These are phyloP conservation scores for Rhinopithecus roxellana DNA, from an alignment of 2,113 vertebrate genomes.

Conservation along the genomic window DNA sequence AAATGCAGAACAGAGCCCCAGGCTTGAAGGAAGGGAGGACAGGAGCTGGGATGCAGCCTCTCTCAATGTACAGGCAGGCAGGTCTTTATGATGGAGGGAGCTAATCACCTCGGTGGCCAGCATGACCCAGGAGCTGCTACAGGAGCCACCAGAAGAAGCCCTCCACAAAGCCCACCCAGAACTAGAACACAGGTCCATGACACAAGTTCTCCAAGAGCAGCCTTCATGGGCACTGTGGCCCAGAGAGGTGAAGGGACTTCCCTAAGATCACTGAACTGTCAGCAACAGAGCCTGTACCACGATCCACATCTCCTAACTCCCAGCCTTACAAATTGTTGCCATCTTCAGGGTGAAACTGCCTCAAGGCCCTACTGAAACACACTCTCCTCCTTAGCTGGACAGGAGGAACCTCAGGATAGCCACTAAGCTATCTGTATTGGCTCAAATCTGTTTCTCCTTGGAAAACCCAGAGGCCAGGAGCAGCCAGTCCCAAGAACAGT, in stretches of 20 bases:
- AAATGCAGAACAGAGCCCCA: not conserved
- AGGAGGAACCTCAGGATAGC: not conserved
- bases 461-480: not conserved
- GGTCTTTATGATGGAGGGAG: not conserved
- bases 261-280: not conserved
- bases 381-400: too few species aligned
- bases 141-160: not conserved
- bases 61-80: rapidly evolving
- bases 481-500: not conserved
- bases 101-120: rapidly evolving
- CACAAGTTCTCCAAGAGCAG: not conserved
- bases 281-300: not conserved
- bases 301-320: not conserved
- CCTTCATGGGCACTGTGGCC: not conserved
- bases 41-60: not conserved
- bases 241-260: not conserved
- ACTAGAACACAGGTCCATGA: not conserved
- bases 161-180: not conserved
- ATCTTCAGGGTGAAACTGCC: not conserved
- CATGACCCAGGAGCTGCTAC: not conserved
- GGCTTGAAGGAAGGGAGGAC: not conserved
- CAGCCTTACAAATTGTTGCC: not conserved
- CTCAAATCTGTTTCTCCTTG: not conserved
- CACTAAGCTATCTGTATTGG: not conserved
- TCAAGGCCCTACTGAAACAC: not conserved